Percentiles rank a stretch among this genome's conserved stretches.
These are phyloP conservation scores for Cyaniris semiargus DNA, from an alignment of 2,888 invertebrate genomes.

Conservation along the genomic window DNA sequence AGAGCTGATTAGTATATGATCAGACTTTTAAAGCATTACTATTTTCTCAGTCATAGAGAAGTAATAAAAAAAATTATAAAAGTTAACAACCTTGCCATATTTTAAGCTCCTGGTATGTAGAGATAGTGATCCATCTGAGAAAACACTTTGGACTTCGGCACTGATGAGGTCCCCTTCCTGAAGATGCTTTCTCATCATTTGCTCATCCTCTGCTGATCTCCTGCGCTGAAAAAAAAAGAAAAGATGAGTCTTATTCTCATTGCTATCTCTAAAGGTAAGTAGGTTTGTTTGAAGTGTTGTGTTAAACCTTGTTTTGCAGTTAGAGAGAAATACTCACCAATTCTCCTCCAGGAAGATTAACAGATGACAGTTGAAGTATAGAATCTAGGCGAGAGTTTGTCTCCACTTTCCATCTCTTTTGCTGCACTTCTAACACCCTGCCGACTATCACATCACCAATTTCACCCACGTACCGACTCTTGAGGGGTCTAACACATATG, in stretches of 20 bases:
- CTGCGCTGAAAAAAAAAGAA: slow-evolving; percentile 83
- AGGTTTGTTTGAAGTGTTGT: not conserved
- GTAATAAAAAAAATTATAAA: no score
- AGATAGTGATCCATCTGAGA: slow-evolving; percentile 94
- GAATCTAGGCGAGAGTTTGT: slow-evolving; percentile 95
- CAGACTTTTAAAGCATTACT: no score
- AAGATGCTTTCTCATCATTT: slow-evolving; percentile 97
- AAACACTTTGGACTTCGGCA: slow-evolving; percentile 97
- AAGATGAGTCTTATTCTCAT: not conserved
- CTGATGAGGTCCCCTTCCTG: slow-evolving; percentile 98
- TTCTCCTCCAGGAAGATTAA: slow-evolving; percentile 98
- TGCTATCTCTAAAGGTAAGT: not conserved
- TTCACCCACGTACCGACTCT: slow-evolving; percentile 94
- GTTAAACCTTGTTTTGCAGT: not conserved
- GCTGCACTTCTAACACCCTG: slow-evolving; percentile 95
- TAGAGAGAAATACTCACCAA: slow-evolving; percentile 80
- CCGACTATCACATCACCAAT: slow-evolving; percentile 99
- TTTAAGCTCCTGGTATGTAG: slow-evolving; percentile 97
- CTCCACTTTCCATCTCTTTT: slow-evolving; percentile 96
- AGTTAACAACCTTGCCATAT: slow-evolving; percentile 99
- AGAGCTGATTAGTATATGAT: no score
- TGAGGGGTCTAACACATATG: slow-evolving; percentile 93
- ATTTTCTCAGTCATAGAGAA: no score
- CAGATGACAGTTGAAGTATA: slow-evolving; percentile 92
- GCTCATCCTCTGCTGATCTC: slow-evolving; percentile 96